Percentiles rank a stretch among this genome's conserved stretches.
Conservation (phyloP, 64 coral and sea anemone species). For the Porites australiensis region DNA sequence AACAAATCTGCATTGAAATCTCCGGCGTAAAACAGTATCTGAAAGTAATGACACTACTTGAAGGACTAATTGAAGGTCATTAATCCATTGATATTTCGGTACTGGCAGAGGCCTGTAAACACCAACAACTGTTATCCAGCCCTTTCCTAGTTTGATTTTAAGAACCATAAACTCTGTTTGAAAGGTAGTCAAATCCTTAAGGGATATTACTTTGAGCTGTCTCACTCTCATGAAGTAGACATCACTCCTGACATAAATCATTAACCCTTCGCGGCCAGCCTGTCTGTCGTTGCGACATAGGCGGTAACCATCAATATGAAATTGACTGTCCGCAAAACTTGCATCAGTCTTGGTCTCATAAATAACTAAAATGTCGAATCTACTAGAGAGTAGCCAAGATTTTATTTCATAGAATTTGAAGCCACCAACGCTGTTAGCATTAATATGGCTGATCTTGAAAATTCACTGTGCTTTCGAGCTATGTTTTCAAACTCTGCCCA, state of each 20-base stretch:
- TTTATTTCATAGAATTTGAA: conserved; percentile 23
- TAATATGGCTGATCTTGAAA: background rate
- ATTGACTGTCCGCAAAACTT: conserved; percentile 33
- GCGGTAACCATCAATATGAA: conserved; percentile 6
- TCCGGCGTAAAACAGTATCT: conserved; percentile 52
- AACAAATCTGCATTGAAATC: conserved; percentile 56
- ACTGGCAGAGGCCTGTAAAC: too few species aligned
- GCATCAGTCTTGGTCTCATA: background rate
- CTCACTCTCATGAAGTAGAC: too few species aligned
- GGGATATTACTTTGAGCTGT: background rate
- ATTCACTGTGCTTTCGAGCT: background rate
- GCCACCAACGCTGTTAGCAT: conserved; percentile 5
- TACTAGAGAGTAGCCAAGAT: background rate
- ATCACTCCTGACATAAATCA: too few species aligned
- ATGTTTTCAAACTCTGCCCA: conserved; percentile 8
- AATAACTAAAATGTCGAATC: background rate
- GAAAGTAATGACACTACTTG: background rate
- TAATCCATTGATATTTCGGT: too few species aligned
- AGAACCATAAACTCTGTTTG: conserved; percentile 1
- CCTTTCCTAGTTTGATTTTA: background rate
- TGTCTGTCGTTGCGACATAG: conserved; percentile 40
- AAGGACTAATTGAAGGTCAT: too few species aligned
- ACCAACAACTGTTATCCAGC: too few species aligned
- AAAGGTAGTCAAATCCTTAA: background rate
- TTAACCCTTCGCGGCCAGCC: background rate